phyloP scores from a whole-genome alignment of 2,113 vertebrate genomes.

The Probosciger aterrimus region DNA sequence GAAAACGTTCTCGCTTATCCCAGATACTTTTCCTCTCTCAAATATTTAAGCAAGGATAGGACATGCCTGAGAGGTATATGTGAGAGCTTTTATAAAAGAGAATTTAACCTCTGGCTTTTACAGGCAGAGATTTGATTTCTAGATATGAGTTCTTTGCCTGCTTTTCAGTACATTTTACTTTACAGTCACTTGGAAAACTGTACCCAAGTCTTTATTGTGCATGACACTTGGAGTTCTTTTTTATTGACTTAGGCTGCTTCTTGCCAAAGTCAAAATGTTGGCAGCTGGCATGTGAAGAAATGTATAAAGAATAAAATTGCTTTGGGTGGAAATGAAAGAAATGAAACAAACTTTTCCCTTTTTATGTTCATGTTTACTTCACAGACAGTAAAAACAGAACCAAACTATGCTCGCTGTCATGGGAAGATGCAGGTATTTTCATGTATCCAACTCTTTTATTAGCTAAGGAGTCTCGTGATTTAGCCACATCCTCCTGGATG shows the following conservation, averaged over 20 bases:
- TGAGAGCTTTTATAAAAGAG: neutral
- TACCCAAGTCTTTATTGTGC: neutral
- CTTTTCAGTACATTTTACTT: slow-evolving; percentile 20
- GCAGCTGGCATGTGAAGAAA: neutral
- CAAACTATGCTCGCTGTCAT: neutral
- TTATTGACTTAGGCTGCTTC: neutral
- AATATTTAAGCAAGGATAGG: slow-evolving; percentile 6
- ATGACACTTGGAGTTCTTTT: neutral
- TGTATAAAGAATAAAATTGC: neutral
- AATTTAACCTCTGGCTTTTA: slow-evolving; percentile 39
- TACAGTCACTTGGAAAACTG: neutral
- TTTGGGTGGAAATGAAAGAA: neutral
- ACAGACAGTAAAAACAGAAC: neutral
- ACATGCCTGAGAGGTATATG: neutral
- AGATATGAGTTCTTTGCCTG: neutral
- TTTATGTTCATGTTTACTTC: neutral
- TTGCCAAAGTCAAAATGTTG: slow-evolving; percentile 29
- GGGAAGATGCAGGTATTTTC: neutral
- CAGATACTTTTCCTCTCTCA: neutral
- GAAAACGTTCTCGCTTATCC: neutral
- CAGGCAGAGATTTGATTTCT: slow-evolving; percentile 31
- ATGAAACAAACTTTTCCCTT: neutral
- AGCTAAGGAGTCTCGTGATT: neutral
- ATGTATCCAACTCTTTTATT: neutral
- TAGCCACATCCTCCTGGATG: neutral